Conservation (phyloP, 2,797 vertebrate genomes). For the Micropoecilia bifurca region DNA sequence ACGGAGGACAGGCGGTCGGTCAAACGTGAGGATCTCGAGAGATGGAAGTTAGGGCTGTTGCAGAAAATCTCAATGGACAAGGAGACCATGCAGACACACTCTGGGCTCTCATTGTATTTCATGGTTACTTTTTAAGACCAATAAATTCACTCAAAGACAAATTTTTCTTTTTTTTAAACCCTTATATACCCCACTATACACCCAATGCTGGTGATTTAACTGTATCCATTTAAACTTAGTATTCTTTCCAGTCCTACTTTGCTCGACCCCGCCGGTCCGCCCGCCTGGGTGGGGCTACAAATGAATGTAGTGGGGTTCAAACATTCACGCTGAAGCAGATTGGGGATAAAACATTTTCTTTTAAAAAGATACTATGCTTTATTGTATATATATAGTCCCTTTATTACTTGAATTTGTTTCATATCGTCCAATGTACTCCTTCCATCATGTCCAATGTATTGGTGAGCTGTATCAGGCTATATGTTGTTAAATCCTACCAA, state of each 20-base stretch:
- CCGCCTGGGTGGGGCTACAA: constrained; percentile 67
- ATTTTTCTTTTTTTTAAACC: constrained; percentile 56
- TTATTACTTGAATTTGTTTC: constrained; percentile 79
- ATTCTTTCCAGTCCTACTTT: constrained; percentile 59
- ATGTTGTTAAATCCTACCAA: constrained; percentile 77
- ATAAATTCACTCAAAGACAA: constrained; percentile 64
- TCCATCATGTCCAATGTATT: constrained; percentile 72
- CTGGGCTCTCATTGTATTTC: constrained; percentile 77
- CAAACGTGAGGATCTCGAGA: constrained; percentile 49
- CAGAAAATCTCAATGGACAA: constrained; percentile 70
- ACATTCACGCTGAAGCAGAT: constrained; percentile 57
- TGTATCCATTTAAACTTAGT: constrained; percentile 59
- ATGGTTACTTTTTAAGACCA: constrained; percentile 76
- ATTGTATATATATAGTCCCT: constrained; percentile 63
- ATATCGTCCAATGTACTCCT: constrained; percentile 68
- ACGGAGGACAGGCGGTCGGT: constrained; percentile 56
- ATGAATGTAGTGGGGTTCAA: constrained; percentile 81
- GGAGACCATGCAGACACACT: constrained; percentile 73
- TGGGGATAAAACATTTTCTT: constrained; percentile 59
- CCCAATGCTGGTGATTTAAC: constrained; percentile 64
- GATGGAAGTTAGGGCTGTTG: constrained; percentile 51
- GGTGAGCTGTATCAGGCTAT: constrained; percentile 77
- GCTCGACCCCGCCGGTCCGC: constrained; percentile 66
- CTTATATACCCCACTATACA: constrained; percentile 59
- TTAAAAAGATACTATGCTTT: constrained; percentile 67